Base-by-base conservation (phyloP, 2,797 vertebrate genomes). In the Hippopotamyrus pictus region DNA sequence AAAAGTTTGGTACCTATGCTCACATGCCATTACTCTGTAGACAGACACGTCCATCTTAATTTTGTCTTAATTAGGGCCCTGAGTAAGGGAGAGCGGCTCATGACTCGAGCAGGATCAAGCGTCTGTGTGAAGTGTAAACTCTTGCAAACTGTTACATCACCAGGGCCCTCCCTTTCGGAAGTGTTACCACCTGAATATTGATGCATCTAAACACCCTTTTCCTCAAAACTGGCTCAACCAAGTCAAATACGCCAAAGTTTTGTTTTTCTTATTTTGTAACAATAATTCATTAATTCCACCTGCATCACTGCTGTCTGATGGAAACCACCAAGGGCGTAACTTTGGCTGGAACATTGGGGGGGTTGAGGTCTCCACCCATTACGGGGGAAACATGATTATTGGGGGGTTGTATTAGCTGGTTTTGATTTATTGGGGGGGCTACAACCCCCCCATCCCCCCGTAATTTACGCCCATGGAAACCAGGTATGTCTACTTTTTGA, bases 101-200 rank as follows among this genome's bases (percentile, higher is more conserved):
- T 5, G 41, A 82, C 76, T 82, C 19, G 8, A 82, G 76, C 76
- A 9, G 41, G 76, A 82, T 82, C 41, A 82, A 44, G 76, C 41
- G 19, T 46, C 17, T 82, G 19, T n/a, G 17, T 46, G 41, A 82
- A 82, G 41, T 8, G 2, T 37, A 46, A 22, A 82, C 17, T n/a
- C 76, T 82, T 82, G 76, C 76, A 82, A n/a, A 44, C 41, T 8
- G 7, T 82, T 82, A 82, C 76, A 82, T 82, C 76, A 82, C 41
- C 37, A 46, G 19, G 19, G 17, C 19, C 41, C 19, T n/a, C 76
- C 2, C 76, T 82, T 44, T 46, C 19, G 2, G 41, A 44, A 82
- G 17, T 46, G 41, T 44, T 82, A 46, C 19, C 76, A 82, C 37
- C 76, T 82, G 76, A 82, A 82, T 82, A 44, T 1, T 46, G 76